phyloP scores from a whole-genome alignment of 2,797 vertebrate genomes.

The Urocyon cinereoargenteus region DNA sequence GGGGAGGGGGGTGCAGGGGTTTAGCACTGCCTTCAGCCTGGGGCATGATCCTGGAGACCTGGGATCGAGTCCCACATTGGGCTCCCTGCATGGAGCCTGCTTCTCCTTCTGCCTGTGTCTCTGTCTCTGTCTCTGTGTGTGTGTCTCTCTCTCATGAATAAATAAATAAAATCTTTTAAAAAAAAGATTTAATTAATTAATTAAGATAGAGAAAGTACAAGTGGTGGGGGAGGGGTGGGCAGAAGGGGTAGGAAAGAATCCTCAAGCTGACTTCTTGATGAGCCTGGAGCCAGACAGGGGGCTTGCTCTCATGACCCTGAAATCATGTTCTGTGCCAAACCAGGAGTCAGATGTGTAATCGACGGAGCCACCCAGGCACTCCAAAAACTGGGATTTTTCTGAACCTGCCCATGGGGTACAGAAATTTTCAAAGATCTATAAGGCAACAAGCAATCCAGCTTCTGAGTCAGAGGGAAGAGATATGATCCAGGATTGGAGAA shows the following conservation, averaged over 20 bases:
- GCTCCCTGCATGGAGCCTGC: too few species aligned
- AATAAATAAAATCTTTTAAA: too few species aligned
- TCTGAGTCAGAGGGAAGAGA: conserved; percentile 10
- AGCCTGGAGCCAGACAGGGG: neutral
- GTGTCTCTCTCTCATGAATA: too few species aligned
- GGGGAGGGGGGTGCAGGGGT: too few species aligned
- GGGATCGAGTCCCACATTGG: too few species aligned
- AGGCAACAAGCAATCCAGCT: neutral
- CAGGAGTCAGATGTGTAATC: neutral
- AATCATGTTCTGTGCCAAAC: neutral
- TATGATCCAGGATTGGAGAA: neutral
- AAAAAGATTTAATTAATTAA: neutral
- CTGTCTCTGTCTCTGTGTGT: too few species aligned
- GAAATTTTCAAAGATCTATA: neutral
- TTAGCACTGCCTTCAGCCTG: too few species aligned
- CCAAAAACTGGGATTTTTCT: neutral
- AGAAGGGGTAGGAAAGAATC: neutral
- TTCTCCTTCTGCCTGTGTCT: too few species aligned
- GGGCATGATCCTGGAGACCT: too few species aligned
- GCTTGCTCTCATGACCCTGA: neutral
- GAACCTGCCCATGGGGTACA: neutral
- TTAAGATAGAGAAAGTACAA: neutral
- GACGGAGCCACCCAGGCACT: neutral
- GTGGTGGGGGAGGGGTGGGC: neutral
- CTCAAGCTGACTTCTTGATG: neutral